Conservation (phyloP, 2,113 vertebrate genomes). For the Vireo altiloquus region DNA sequence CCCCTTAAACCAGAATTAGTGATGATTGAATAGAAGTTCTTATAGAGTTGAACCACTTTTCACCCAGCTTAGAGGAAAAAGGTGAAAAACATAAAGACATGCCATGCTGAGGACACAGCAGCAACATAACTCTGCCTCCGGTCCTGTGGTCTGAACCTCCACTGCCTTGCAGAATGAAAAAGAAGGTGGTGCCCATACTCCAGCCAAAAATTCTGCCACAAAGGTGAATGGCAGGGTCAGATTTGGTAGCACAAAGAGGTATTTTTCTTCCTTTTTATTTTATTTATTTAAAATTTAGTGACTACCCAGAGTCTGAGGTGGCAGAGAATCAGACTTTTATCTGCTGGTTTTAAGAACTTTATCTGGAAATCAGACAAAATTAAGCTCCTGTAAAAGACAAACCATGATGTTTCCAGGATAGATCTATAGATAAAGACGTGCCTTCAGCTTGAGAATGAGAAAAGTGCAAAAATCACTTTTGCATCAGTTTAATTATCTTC, state of each 20-base stretch:
- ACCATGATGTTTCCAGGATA: not conserved
- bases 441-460: not conserved
- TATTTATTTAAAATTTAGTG: not conserved
- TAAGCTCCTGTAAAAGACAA: not conserved
- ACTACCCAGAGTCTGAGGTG: accelerated
- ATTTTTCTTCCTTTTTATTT: not conserved
- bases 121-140: not conserved
- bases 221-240: not conserved
- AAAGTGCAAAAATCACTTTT: not conserved
- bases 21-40: not conserved
- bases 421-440: not conserved
- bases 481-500: not conserved
- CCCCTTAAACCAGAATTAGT: not conserved
- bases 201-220: not conserved
- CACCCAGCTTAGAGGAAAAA: not conserved
- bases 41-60: not conserved
- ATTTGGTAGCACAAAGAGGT: not conserved
- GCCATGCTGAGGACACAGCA: not conserved
- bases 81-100: not conserved
- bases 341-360: not conserved
- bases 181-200: not conserved
- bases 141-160: not conserved
- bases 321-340: not conserved
- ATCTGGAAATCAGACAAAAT: not conserved
- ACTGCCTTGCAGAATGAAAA: not conserved